phyloP scores from a whole-genome alignment of 2,797 vertebrate species.

The Vultur gryphus region DNA sequence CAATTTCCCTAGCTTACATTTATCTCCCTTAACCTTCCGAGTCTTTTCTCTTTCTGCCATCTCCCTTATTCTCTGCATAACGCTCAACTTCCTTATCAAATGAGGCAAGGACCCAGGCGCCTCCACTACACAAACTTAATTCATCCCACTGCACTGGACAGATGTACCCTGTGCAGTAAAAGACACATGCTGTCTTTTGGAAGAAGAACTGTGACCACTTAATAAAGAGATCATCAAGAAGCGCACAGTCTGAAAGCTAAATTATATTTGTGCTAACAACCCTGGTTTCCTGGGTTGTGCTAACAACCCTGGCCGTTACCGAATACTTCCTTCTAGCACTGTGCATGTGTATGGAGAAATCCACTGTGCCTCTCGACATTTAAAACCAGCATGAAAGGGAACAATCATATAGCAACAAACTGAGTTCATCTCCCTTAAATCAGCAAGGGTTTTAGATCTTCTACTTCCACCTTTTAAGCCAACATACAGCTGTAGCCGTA shows the following conservation, averaged over 20 bases:
- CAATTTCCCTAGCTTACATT: background rate
- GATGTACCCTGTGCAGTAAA: background rate
- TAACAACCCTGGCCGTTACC: background rate
- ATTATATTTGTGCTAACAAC: background rate
- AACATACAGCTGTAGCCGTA: background rate
- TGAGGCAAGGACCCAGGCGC: background rate
- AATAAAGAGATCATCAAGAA: background rate
- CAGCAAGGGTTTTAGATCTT: background rate
- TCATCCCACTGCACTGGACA: background rate
- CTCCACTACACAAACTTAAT: fast-evolving
- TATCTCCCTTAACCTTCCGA: background rate
- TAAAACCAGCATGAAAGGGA: background rate
- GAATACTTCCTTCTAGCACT: background rate
- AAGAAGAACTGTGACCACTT: background rate
- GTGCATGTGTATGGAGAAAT: background rate
- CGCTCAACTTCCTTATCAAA: background rate
- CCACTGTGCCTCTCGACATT: background rate
- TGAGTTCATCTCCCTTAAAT: background rate
- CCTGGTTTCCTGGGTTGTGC: background rate
- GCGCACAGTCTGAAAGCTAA: background rate
- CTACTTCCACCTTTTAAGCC: background rate
- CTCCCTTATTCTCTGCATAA: background rate
- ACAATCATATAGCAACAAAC: background rate
- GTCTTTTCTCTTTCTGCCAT: background rate
- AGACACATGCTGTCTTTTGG: background rate